These are phyloP conservation scores for Ia io DNA, from an alignment of 2,113 vertebrate species.

Conservation along the genomic window DNA sequence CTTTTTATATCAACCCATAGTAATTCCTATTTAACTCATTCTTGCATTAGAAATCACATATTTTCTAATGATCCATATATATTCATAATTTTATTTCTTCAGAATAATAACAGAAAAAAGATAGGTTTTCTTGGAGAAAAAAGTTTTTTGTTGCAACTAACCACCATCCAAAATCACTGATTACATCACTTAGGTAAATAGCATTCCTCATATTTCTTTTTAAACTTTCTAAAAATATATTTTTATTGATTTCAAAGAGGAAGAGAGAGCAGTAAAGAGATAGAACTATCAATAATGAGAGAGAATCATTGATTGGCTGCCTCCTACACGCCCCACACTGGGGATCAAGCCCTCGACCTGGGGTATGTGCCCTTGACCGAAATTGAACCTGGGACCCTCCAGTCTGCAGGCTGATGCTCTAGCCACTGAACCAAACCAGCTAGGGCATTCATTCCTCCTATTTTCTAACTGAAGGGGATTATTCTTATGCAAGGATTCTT, in stretches of 20 bases:
- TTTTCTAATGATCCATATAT: too few species aligned
- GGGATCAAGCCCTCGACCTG: too few species aligned
- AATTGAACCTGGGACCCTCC: too few species aligned
- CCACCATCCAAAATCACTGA: not conserved
- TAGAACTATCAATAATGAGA: too few species aligned
- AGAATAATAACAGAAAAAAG: not conserved
- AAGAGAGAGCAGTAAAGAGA: too few species aligned
- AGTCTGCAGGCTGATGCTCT: too few species aligned
- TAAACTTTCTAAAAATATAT: too few species aligned
- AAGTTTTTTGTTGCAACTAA: not conserved
- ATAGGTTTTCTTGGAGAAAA: not conserved
- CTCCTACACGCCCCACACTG: too few species aligned
- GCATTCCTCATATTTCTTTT: not conserved
- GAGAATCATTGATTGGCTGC: too few species aligned
- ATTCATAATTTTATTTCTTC: not conserved
- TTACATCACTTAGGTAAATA: not conserved
- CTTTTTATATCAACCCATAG: not conserved
- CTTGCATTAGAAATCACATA: not conserved
- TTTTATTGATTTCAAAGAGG: too few species aligned
- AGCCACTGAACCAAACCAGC: too few species aligned
- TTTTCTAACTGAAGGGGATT: not conserved
- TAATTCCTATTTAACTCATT: slow-evolving; percentile 15
- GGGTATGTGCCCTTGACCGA: too few species aligned
- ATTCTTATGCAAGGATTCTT: not conserved
- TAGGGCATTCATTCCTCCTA: not conserved